phyloP scores from a whole-genome alignment of 2,888 invertebrate genomes.

The Beris chalybata region DNA sequence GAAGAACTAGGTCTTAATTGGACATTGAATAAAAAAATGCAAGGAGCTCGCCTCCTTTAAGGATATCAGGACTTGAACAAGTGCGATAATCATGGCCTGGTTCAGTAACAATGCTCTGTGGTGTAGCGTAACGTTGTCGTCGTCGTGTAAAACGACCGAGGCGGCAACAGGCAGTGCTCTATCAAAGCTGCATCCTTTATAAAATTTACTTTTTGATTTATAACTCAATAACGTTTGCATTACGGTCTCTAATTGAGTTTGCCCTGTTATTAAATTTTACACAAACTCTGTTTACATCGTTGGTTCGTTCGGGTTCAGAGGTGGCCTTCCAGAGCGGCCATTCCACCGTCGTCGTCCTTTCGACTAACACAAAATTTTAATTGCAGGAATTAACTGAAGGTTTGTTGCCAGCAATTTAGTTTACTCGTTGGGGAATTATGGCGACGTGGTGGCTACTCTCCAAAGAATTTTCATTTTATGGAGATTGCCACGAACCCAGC shows the following conservation, averaged over 20 bases:
- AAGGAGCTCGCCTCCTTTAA: background rate
- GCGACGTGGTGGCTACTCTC: too few species aligned
- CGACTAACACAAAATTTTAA: constrained; percentile 28
- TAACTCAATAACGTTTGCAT: constrained; percentile 36
- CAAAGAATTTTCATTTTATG: too few species aligned
- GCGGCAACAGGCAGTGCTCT: constrained; percentile 1
- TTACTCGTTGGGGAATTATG: too few species aligned
- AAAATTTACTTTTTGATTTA: constrained; percentile 36
- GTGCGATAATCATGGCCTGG: constrained; percentile 25
- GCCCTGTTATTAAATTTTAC: constrained; percentile 33
- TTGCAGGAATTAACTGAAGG: constrained; percentile 34
- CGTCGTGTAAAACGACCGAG: background rate
- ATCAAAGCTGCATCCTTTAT: background rate
- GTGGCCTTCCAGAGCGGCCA: background rate
- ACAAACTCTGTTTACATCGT: background rate
- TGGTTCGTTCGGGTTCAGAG: too few species aligned
- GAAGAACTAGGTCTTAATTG: constrained; percentile 18
- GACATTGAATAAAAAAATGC: constrained; percentile 28
- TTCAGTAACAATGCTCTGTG: too few species aligned
- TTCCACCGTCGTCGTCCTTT: constrained; percentile 2
- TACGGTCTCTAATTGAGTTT: constrained; percentile 34
- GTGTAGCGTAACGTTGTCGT: too few species aligned
- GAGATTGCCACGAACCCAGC: too few species aligned
- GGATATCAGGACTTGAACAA: constrained; percentile 28
- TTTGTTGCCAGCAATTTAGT: constrained; percentile 3